These are phyloP conservation scores for Coturnix japonica DNA, from an alignment of 2,113 vertebrate genomes.

Conservation along the genomic window DNA sequence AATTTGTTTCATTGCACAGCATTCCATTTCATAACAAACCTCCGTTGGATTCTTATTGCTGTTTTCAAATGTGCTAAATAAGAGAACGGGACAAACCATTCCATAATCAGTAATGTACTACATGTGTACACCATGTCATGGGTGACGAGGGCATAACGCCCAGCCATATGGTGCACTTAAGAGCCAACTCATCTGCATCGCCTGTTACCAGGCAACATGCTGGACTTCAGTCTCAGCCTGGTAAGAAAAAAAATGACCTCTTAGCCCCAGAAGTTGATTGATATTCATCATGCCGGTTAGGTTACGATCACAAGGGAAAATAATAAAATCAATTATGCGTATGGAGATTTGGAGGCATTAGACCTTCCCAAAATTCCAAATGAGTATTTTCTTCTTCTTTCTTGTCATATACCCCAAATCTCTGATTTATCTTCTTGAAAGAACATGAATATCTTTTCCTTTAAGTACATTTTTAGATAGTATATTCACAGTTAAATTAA, in stretches of 20 bases:
- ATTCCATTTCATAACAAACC: neutral
- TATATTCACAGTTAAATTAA: conserved; percentile 60
- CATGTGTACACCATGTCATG: conserved; percentile 24
- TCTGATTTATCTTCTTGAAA: neutral
- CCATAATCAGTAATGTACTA: neutral
- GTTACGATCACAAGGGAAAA: neutral
- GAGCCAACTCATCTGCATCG: neutral
- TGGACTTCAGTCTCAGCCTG: conserved; percentile 12
- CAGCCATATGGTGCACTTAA: neutral
- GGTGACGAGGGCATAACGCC: conserved; percentile 22
- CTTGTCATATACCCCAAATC: neutral
- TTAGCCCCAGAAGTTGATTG: neutral
- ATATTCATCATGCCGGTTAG: conserved; percentile 4
- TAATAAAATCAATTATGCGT: neutral
- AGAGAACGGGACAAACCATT: neutral
- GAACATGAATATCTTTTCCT: neutral
- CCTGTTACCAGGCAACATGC: conserved; percentile 34
- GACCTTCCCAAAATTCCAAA: neutral
- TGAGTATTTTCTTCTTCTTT: neutral
- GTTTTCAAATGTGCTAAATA: neutral
- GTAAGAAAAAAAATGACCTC: neutral
- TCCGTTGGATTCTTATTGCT: neutral
- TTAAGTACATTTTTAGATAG: neutral
- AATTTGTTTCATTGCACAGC: neutral
- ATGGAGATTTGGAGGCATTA: neutral